Conservation (phyloP, 2,113 vertebrate genomes). For the Lycocorax pyrrhopterus region DNA sequence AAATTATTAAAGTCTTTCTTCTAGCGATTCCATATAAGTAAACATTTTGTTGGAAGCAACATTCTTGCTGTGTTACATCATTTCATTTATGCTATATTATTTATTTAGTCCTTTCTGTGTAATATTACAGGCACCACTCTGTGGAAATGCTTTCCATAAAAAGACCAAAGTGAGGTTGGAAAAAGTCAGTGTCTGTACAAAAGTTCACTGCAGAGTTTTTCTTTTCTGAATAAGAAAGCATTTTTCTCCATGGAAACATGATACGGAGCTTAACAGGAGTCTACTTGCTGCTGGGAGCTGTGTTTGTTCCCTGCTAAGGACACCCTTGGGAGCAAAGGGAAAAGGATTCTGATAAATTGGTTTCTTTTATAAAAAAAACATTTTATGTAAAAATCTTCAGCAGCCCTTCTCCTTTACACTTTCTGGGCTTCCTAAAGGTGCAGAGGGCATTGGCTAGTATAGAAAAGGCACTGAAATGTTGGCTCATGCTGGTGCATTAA, state of each 20-base stretch:
- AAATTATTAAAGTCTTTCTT: conserved; percentile 21
- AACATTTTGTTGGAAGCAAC: conserved; percentile 21
- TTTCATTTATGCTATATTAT: conserved; percentile 25
- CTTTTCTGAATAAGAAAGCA: conserved; percentile 28
- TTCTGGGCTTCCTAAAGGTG: neutral
- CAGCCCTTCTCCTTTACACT: neutral
- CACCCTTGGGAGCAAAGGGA: neutral
- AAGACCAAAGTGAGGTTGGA: conserved; percentile 1
- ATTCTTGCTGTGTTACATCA: neutral
- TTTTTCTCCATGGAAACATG: conserved; percentile 44
- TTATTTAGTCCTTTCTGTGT: neutral
- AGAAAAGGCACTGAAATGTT: neutral
- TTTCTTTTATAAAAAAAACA: neutral
- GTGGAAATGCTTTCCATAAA: conserved; percentile 8
- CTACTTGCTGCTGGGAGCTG: conserved; percentile 1
- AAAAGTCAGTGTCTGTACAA: neutral
- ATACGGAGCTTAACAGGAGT: conserved; percentile 15
- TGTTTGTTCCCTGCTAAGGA: conserved; percentile 10
- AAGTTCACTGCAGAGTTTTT: conserved; percentile 5
- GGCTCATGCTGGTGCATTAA: neutral
- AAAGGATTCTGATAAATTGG: neutral
- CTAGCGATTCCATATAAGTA: conserved; percentile 46
- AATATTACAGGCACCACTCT: neutral
- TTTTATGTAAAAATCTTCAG: neutral
- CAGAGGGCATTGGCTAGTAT: neutral